A percentile compares a stretch with the other conserved stretches of the same genome.
Evolutionary conservation across 1,140 invertebrate genomes (phyloP).

Genomic region (Calephelis nemesis): DNA sequence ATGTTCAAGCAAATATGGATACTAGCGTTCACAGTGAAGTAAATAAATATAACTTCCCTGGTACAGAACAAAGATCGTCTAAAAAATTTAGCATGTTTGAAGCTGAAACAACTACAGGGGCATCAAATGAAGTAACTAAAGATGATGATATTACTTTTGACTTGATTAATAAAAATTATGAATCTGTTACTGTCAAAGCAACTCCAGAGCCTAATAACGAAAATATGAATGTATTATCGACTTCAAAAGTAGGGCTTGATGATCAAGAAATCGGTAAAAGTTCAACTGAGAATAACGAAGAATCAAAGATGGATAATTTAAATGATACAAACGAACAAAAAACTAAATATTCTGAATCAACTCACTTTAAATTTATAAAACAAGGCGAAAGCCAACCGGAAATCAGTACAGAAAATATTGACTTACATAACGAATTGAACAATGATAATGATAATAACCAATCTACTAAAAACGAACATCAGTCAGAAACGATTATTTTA

Average conservation of each 20-base stretch:
- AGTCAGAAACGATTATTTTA: slow-evolving; percentile 24
- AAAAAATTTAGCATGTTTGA: slow-evolving; percentile 43
- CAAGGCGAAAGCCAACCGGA: slow-evolving; percentile 32
- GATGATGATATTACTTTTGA: slow-evolving; percentile 40
- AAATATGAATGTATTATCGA: slow-evolving; percentile 9
- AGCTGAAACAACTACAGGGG: slow-evolving; percentile 38
- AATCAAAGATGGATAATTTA: neutral
- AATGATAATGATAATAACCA: neutral
- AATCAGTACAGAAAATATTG: slow-evolving; percentile 33
- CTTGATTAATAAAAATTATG: slow-evolving; percentile 32
- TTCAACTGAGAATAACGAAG: slow-evolving; percentile 20
- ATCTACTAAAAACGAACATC: slow-evolving; percentile 16
- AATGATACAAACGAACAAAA: neutral
- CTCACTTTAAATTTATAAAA: slow-evolving; percentile 23
- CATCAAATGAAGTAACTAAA: slow-evolving; percentile 26
- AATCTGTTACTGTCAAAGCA: slow-evolving; percentile 1
- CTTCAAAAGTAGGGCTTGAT: neutral
- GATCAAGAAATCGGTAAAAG: slow-evolving; percentile 26
- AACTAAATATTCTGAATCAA: slow-evolving; percentile 15
- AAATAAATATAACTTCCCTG: slow-evolving; percentile 33
- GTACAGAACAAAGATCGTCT: slow-evolving; percentile 49
- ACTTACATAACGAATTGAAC: slow-evolving; percentile 23
- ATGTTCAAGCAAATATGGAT: slow-evolving; percentile 22
- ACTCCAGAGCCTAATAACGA: slow-evolving; percentile 12
- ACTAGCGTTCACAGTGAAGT: slow-evolving; percentile 19